Evolutionary conservation across 1,140 invertebrate genomes (phyloP), one percentile per base, ranked within the genome.

Genomic region (Drosophila navojoa): DNA sequence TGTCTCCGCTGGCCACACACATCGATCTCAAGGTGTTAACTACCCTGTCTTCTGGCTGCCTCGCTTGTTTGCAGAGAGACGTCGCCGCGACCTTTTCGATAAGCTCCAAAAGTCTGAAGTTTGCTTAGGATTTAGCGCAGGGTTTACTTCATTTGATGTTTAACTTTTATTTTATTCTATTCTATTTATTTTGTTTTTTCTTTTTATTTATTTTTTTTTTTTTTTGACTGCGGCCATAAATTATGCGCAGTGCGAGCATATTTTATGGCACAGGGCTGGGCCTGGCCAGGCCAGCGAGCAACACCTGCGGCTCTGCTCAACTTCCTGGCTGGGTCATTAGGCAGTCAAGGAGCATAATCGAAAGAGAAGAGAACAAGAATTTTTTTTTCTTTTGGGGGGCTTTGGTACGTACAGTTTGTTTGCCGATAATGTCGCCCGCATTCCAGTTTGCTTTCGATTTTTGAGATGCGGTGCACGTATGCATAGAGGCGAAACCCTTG

Each of bases 161-260:
- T 63, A 16, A 54, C 25, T 15, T 59, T 45, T 45, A 42, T 38
- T 42, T 22, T 22, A 22, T 22, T 22, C 1, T 38, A 45, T 16
- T 53, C 1, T 38, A 45, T 16, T 53, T 25, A 19, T 29, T 42
- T 32, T 32, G 27, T 32, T 9, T 9, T 16, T 45, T 25, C 7
- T 29, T 42, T n/a, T 53, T n/a, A n/a, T 13, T 15, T 19, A 29
- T 44, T 16, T 32, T 29, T 42, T n/a, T 53, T 5, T 15, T 29
- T 42, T 44, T 29, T 32, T 13, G 29, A 3, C 22, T 19, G 47
- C 22, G 49, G 81, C 47, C 76, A 82, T 87, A 87, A 87, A 87
- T 87, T 87, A 87, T 87, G 84, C 84, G 77, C 76, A 74, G 76
- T 87, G 76, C 67, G 78, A 78, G 82, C 68, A 89, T 76, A 86